A percentile compares a stretch with the other conserved stretches of the same genome.
These are phyloP conservation scores for Sander lucioperca DNA, from an alignment of 2,113 vertebrate species.

Conservation along the genomic window DNA sequence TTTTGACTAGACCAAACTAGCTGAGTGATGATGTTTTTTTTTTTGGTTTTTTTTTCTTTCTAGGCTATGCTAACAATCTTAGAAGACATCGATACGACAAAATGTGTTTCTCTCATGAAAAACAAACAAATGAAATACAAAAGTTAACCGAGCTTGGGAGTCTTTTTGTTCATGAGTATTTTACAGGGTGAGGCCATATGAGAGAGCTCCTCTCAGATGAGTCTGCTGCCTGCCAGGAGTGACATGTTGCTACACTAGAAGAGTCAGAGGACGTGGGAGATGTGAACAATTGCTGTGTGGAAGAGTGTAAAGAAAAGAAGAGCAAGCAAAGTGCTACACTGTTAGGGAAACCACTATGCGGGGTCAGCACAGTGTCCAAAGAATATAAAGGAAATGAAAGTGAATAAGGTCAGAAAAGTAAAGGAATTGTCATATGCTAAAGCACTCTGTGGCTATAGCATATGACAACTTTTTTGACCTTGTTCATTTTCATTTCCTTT, in stretches of 20 bases:
- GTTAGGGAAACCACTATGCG: not conserved
- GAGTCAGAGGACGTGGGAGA: too few relatives aligned
- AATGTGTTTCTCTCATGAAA: not conserved
- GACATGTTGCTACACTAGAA: too few relatives aligned
- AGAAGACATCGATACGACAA: conserved; percentile 62
- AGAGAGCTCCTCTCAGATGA: not conserved
- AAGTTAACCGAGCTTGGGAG: not conserved
- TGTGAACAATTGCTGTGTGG: too few relatives aligned
- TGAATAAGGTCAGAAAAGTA: too few relatives aligned
- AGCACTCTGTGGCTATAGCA: too few relatives aligned
- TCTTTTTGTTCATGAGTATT: too few relatives aligned
- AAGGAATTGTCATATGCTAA: too few relatives aligned
- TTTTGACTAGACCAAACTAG: conserved; percentile 71
- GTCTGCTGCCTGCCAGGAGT: too few relatives aligned
- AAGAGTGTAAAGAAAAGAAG: too few relatives aligned
- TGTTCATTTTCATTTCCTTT: too few relatives aligned
- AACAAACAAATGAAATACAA: not conserved
- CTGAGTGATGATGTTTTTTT: not conserved
- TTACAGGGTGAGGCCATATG: not conserved
- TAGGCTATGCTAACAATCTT: conserved; percentile 33
- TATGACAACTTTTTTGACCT: too few relatives aligned
- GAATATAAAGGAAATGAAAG: not conserved
- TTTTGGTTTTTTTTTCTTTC: fast-evolving
- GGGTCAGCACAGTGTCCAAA: not conserved
- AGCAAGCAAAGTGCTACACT: not conserved